Evolutionary conservation across 30 jellyfish, hydroid and myxozoan species (phyloP), one percentile per base, ranked within the genome.

Genomic region (Cassiopea xamachana): DNA sequence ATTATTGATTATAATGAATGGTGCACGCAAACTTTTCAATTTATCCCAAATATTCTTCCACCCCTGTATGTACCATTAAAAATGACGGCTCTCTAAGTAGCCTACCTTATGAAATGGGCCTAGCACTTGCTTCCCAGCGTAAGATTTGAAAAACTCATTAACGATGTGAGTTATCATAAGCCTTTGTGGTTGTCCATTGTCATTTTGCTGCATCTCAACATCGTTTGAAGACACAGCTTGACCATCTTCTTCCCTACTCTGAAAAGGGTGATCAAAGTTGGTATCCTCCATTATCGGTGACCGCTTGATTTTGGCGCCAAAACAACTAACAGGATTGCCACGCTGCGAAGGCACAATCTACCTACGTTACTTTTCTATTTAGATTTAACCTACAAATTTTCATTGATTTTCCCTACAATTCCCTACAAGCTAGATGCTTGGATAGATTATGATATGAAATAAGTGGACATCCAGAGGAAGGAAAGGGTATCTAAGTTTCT

Each of bases 21-120:
- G 39, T 27, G 39, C 39, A 27, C 39, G 39, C 39, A 27, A 27
- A 27, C 39, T 27, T 27, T 27, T 27, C 39, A 27, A 27, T 27
- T 27, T 27, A 27, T 27, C 39, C 39, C 39, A 27, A 27, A 27
- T 27, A 27, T 27, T 27, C 39, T 27, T 27, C 39, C 39, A 27
- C 39, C 39, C 39, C 39, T 27, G 39, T 27, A 27, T 27, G 39
- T 27, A 27, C 39, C 39, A 27, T 27, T 27, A 27, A 27, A 27
- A 27, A 27, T 27, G 39, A 27, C 39, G 0, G 39, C 39, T 27
- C 39, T 27, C 39, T 27, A 27, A 2, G 48, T 10, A 64, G 2
- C 74, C 15, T 14, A 94, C 98, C 98, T 96, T 92, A 93, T 96
- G 99, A 79, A 96, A 96, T 46, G 99, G 99, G 27, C 99, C 99